These are phyloP conservation scores for Caenorhabditis afra DNA, from an alignment of 2,888 invertebrate genomes.

Conservation along the genomic window DNA sequence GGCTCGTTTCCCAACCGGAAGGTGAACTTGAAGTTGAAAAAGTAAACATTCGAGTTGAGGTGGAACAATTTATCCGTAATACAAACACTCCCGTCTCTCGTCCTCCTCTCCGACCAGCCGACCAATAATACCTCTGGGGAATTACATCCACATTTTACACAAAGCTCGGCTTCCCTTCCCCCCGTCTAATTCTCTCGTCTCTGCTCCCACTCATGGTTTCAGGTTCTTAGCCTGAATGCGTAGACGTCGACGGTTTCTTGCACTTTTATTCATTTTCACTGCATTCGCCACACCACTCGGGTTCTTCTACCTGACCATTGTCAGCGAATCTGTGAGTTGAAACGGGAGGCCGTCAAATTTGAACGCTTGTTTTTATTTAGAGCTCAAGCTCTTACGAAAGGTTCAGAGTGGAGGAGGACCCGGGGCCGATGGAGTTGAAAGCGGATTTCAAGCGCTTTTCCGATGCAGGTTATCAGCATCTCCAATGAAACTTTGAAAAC, in stretches of 20 bases:
- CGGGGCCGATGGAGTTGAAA: neutral
- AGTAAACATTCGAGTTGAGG: slow-evolving; percentile 39
- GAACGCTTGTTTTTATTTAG: slow-evolving; percentile 7
- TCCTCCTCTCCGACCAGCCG: neutral
- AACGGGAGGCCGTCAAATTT: too few species aligned
- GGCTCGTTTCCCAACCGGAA: too few species aligned
- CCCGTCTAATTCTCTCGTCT: slow-evolving; percentile 2
- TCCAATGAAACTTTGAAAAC: neutral
- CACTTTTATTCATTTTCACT: slow-evolving; percentile 30
- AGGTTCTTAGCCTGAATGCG: slow-evolving; percentile 42
- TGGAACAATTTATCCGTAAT: slow-evolving; percentile 47
- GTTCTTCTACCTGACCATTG: slow-evolving; percentile 39
- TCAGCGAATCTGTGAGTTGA: slow-evolving; percentile 25
- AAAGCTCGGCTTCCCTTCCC: neutral
- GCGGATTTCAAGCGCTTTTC: slow-evolving; percentile 16
- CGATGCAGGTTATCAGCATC: slow-evolving; percentile 8
- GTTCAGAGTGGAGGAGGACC: neutral
- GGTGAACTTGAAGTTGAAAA: slow-evolving; percentile 10
- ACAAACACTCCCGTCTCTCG: slow-evolving; percentile 30
- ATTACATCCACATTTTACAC: slow-evolving; percentile 28
- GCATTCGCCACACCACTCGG: slow-evolving; percentile 37
- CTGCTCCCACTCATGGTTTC: neutral
- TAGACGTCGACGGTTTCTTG: slow-evolving; percentile 37
- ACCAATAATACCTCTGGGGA: slow-evolving; percentile 41
- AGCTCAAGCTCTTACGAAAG: neutral